phyloP scores from a whole-genome alignment of 2,113 vertebrate species.

The Arothron firmamentum region DNA sequence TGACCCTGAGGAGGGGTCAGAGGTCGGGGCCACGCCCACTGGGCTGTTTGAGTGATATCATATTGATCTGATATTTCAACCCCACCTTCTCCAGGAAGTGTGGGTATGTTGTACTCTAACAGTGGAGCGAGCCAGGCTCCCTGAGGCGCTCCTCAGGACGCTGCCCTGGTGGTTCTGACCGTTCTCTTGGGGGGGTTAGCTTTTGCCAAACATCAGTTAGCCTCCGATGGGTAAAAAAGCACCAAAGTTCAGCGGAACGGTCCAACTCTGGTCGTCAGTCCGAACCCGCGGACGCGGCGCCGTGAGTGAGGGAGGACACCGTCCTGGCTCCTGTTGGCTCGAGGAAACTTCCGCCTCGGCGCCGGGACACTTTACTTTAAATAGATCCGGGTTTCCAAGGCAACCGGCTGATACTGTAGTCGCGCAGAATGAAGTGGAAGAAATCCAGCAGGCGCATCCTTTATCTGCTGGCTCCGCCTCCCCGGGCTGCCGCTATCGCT shows the following conservation, averaged over 20 bases:
- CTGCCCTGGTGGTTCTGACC: too few species aligned
- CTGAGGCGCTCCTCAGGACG: too few species aligned
- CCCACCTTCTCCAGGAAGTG: too few species aligned
- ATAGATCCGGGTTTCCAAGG: not conserved
- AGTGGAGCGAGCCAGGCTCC: too few species aligned
- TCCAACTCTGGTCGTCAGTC: slow-evolving; percentile 39
- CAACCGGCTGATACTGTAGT: slow-evolving; percentile 43
- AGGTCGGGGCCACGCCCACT: too few species aligned
- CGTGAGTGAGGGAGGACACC: too few species aligned
- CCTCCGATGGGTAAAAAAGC: not conserved
- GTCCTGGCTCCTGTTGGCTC: slow-evolving; percentile 36
- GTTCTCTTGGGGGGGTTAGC: too few species aligned
- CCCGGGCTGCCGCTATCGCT: not conserved
- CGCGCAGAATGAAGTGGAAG: slow-evolving; percentile 70
- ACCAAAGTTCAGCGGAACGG: slow-evolving; percentile 23
- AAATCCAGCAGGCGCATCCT: slow-evolving; percentile 70
- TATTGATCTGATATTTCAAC: too few species aligned
- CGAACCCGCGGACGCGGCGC: slow-evolving; percentile 34
- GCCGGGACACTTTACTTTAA: not conserved
- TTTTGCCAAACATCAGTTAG: slow-evolving; percentile 53
- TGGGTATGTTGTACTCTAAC: too few species aligned
- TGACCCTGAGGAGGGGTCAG: too few species aligned
- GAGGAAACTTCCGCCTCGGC: too few species aligned
- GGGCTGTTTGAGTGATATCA: too few species aligned
- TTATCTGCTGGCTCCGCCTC: slow-evolving; percentile 65